Evolutionary conservation across 2,797 vertebrate species (phyloP).

Genomic region (Etheostoma nigrum): DNA sequence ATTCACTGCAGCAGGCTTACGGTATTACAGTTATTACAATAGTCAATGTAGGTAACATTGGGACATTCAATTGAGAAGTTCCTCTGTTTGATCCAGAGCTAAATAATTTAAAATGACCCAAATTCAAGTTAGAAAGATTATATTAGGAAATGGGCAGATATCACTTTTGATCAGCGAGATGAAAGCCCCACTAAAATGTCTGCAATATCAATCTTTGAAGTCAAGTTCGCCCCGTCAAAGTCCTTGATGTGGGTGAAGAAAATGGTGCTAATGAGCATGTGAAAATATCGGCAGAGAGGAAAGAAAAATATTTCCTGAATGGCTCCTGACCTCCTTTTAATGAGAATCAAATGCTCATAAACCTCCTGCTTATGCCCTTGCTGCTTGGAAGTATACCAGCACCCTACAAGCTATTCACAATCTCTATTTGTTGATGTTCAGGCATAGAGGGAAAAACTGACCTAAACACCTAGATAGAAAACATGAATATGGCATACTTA

Average conservation of each 20-base stretch:
- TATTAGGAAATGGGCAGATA: constrained; percentile 46
- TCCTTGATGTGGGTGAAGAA: constrained; percentile 63
- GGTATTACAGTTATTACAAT: background rate
- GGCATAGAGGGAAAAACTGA: background rate
- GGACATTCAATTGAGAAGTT: background rate
- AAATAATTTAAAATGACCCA: constrained; percentile 3
- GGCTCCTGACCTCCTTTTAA: constrained; percentile 71
- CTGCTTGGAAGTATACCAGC: constrained; percentile 56
- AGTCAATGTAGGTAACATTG: background rate
- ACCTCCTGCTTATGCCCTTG: constrained; percentile 52
- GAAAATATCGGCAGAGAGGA: constrained; percentile 27
- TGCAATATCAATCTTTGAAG: constrained; percentile 59
- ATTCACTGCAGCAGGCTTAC: background rate
- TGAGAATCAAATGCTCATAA: constrained; percentile 69
- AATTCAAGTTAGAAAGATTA: constrained; percentile 20
- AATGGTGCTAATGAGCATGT: constrained; percentile 73
- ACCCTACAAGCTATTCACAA: constrained; percentile 59
- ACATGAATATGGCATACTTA: constrained; percentile 6
- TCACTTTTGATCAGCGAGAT: constrained; percentile 47
- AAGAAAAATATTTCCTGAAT: constrained; percentile 4
- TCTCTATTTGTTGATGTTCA: constrained; percentile 15
- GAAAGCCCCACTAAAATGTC: constrained; percentile 45
- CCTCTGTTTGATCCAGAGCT: constrained; percentile 35
- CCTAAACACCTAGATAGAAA: constrained; percentile 23
- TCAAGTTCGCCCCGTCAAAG: constrained; percentile 20